Evolutionary conservation across 2,797 vertebrate species (phyloP).

Genomic region (Chelonia mydas): DNA sequence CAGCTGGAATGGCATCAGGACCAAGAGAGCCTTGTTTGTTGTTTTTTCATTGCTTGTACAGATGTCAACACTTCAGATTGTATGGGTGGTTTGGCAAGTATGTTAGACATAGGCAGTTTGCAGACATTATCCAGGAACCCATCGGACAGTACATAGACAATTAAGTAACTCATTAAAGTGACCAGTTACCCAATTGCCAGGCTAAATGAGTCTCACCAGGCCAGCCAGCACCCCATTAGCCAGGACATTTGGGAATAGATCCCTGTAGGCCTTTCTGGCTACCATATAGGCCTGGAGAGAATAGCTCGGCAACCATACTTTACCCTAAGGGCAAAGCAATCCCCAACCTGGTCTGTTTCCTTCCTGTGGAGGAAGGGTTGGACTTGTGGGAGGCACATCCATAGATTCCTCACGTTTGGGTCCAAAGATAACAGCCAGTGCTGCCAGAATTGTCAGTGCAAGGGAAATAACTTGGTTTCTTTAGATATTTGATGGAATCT

Average conservation of each 20-base stretch:
- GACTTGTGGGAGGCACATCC: not conserved
- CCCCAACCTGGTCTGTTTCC: not conserved
- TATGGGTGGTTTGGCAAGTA: not conserved
- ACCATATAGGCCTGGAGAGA: not conserved
- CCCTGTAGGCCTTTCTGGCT: not conserved
- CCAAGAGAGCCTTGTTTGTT: not conserved
- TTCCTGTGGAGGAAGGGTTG: not conserved
- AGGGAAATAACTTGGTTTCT: not conserved
- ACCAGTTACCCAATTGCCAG: not conserved
- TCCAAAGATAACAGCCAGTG: not conserved
- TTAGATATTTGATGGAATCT: rapidly evolving
- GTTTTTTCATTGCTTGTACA: not conserved
- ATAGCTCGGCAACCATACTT: not conserved
- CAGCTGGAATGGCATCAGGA: not conserved
- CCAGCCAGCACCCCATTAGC: not conserved
- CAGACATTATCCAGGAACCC: not conserved
- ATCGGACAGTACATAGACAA: not conserved
- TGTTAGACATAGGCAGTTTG: not conserved
- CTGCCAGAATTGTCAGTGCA: not conserved
- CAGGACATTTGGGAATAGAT: not conserved
- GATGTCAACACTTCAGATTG: not conserved
- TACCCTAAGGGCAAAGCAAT: not conserved
- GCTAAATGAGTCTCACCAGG: not conserved
- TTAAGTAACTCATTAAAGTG: not conserved
- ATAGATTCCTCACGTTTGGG: too few relatives aligned